Conservation (phyloP, 2,888 invertebrate species). For the Idaea straminata region DNA sequence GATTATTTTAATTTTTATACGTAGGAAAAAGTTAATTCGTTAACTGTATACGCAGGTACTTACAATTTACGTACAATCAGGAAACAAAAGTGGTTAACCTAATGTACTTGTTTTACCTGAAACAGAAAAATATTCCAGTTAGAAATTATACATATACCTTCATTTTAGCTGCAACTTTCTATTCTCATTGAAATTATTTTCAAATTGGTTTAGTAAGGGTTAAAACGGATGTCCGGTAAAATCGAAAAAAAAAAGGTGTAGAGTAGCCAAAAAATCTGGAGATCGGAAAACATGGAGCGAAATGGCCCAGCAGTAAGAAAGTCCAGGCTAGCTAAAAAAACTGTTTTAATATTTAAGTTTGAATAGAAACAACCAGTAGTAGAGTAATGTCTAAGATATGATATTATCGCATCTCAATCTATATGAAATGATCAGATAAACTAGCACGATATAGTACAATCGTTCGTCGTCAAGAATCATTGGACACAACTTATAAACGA, state of each 20-base stretch:
- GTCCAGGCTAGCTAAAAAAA: too few species aligned
- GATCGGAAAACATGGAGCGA: too few species aligned
- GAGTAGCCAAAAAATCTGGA: too few species aligned
- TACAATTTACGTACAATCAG: neutral
- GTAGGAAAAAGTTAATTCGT: neutral
- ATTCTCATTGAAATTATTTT: too few species aligned
- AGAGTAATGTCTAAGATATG: constrained; percentile 36
- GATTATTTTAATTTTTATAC: neutral
- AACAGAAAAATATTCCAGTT: constrained; percentile 9
- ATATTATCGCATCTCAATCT: constrained; percentile 51
- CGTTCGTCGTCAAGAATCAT: constrained; percentile 39
- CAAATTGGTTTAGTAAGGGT: too few species aligned
- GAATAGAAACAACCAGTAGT: constrained; percentile 24
- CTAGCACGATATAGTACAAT: constrained; percentile 43
- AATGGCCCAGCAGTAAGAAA: too few species aligned
- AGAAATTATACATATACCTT: neutral
- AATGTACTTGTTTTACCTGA: constrained; percentile 16
- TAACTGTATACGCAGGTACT: neutral
- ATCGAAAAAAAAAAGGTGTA: too few species aligned
- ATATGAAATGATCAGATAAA: constrained; percentile 59
- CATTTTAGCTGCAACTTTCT: too few species aligned
- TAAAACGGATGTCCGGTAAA: too few species aligned
- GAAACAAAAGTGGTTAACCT: neutral
- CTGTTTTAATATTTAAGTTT: neutral
- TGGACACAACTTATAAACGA: constrained; percentile 49